Base-by-base conservation (phyloP, 2,888 invertebrate species). In the Tipula vernalis region DNA sequence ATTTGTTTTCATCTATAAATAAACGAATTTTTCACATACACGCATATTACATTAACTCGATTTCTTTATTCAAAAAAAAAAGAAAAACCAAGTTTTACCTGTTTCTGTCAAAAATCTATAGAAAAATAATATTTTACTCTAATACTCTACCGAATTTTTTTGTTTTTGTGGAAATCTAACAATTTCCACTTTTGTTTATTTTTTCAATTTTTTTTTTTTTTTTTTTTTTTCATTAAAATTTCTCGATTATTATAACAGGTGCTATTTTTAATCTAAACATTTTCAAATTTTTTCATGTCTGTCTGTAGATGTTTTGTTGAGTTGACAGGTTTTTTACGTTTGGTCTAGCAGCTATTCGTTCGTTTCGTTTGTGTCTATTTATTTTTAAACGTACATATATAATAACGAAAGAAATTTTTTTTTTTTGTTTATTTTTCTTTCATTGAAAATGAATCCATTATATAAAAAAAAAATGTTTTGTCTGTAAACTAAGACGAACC, bases 221-320 rank as follows among this genome's bases (percentile, higher is more conserved):
- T 28, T 28, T 28, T 28, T 28, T 28, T 6, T 39, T 39, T 71
- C 71, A 28, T 71, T 71, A 28, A 71, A 71, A 10, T 71, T 28
- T 71, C 71, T 71, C 71, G 71, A 71, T 71, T 71, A 71, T 71
- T 71, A 71, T 71, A 71, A 71, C 71, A 71, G 71, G 71, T 71
- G 71, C 71, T 71, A 18, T 71, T 71, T 71, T 71, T 71, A 71
- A 71, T 71, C 71, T 71, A 71, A 71, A 71, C 71, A 71, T 71
- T 71, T 71, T 28, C 18, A 28, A 71, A 71, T 71, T 57, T 57
- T 57, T 12, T n/a, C 10, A 28, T 71, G 71, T 71, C 71, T 71
- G 28, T 12, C 71, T 71, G 28, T 28, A 71, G 71, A 71, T 71
- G 28, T 6, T 18, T 28, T 71, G 5, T 12, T 28, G 28, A 71